Conservation (phyloP, 2,113 vertebrate genomes). For the Hassar affinis region DNA sequence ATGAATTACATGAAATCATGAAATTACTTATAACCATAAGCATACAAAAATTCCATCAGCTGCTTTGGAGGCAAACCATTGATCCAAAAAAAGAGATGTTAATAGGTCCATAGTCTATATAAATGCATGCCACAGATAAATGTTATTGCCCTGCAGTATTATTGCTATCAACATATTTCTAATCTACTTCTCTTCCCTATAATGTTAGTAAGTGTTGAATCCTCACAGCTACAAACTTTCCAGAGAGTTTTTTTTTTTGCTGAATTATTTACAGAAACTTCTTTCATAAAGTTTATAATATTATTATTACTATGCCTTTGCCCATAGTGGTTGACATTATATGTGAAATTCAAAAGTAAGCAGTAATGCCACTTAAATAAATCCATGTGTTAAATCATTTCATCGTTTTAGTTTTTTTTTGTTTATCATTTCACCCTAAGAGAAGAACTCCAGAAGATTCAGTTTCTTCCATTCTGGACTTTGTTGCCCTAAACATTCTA, state of each 20-base stretch:
- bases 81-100: not conserved
- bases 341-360: not conserved
- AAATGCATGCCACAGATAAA: not conserved
- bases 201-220: not conserved
- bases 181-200: not conserved
- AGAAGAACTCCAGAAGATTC: not conserved
- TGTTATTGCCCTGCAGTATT: not conserved
- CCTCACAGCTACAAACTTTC: not conserved
- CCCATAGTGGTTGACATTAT: not conserved
- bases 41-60: not conserved
- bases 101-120: not conserved
- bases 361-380: not conserved
- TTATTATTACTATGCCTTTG: not conserved
- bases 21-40: not conserved
- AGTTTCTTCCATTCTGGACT: not conserved
- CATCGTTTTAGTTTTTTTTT: too few relatives aligned
- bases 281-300: not conserved
- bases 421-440: not conserved
- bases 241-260: not conserved
- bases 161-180: not conserved
- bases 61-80: not conserved
- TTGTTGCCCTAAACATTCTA: not conserved
- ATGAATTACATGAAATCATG: slow-evolving; percentile 37
- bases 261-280: not conserved
- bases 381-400: not conserved